phyloP scores from a whole-genome alignment of 2,888 invertebrate genomes.

The Glyphotaelius pellucidus region DNA sequence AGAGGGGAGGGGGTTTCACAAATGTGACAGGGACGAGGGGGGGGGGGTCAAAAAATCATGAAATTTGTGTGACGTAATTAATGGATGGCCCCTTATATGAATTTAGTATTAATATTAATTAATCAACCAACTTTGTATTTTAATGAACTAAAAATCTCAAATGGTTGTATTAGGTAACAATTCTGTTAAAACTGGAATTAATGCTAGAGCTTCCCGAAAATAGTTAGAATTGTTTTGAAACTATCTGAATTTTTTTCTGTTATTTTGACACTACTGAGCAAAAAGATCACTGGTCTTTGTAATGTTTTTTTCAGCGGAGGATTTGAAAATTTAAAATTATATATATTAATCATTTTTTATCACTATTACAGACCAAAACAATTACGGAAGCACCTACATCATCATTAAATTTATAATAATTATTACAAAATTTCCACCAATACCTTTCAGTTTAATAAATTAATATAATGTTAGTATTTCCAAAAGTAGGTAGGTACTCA shows the following conservation, averaged over 20 bases:
- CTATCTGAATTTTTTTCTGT: not conserved
- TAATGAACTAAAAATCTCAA: not conserved
- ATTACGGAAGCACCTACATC: not conserved
- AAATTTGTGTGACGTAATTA: too few relatives aligned
- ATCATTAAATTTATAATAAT: not conserved
- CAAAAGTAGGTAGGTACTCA: too few relatives aligned
- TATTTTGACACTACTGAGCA: not conserved
- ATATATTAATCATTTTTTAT: not conserved
- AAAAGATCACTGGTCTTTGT: not conserved
- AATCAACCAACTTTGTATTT: too few relatives aligned
- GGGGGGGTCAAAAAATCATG: too few relatives aligned
- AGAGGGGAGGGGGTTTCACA: too few relatives aligned
- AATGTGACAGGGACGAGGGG: too few relatives aligned
- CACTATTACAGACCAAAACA: not conserved
- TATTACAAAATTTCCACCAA: not conserved
- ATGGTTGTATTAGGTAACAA: too few relatives aligned
- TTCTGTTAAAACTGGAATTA: not conserved
- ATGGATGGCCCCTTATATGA: too few relatives aligned
- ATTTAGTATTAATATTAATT: too few relatives aligned
- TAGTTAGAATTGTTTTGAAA: not conserved
- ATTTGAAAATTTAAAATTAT: not conserved
- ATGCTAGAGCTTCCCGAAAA: not conserved
- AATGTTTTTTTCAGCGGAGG: not conserved
- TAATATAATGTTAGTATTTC: not conserved
- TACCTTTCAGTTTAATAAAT: not conserved